Evolutionary conservation across 2,888 invertebrate genomes (phyloP).

Genomic region (Notodonta dromedarius): DNA sequence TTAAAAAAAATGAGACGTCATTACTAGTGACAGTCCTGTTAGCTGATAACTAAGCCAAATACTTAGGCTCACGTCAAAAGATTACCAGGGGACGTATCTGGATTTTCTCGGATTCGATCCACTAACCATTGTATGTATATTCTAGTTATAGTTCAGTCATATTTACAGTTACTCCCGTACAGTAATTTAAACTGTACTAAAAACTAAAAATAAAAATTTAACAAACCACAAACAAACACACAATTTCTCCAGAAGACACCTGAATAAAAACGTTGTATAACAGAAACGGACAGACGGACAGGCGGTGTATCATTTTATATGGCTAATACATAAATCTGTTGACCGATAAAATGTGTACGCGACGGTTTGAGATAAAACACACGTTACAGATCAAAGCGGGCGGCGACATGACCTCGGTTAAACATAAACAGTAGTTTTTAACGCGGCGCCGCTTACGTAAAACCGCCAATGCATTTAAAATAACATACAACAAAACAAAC

Average conservation of each 20-base stretch:
- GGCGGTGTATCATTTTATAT: slow-evolving; percentile 25
- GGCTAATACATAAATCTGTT: slow-evolving; percentile 33
- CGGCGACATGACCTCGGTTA: slow-evolving; percentile 31
- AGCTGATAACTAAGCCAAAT: too few relatives aligned
- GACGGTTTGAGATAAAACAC: slow-evolving; percentile 29
- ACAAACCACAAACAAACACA: background rate
- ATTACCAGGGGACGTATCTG: too few relatives aligned
- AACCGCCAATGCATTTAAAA: background rate
- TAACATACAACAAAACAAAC: background rate
- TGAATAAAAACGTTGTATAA: slow-evolving; percentile 4
- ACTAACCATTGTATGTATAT: too few relatives aligned
- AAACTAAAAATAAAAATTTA: background rate
- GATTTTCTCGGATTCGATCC: too few relatives aligned
- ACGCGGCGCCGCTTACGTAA: slow-evolving; percentile 2
- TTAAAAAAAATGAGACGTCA: too few relatives aligned
- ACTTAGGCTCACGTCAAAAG: too few relatives aligned
- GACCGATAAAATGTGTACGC: slow-evolving; percentile 36
- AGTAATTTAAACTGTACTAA: background rate
- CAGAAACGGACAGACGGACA: background rate
- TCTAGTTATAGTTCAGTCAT: too few relatives aligned
- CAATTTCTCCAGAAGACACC: background rate
- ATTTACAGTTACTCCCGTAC: background rate
- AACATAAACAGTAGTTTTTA: slow-evolving; percentile 13
- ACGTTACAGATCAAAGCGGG: slow-evolving; percentile 30
- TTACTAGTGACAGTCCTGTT: too few relatives aligned